Conservation (phyloP, 2,113 vertebrate genomes). For the Rhipidura dahli region DNA sequence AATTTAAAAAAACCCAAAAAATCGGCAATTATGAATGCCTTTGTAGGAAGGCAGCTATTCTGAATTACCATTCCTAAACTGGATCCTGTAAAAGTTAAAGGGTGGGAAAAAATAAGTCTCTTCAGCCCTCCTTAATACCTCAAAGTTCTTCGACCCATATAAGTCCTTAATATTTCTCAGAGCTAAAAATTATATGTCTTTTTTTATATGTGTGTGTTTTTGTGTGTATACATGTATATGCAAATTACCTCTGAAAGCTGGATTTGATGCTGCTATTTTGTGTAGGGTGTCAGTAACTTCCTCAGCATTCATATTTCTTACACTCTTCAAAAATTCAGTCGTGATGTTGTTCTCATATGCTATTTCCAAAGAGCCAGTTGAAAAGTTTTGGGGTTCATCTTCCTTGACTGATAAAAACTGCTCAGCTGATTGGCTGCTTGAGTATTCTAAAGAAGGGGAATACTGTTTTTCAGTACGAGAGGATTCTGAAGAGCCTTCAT, state of each 20-base stretch:
- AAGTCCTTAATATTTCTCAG: background rate
- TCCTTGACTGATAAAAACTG: background rate
- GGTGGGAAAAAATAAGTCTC: background rate
- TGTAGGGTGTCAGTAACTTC: constrained; percentile 54
- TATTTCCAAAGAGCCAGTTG: background rate
- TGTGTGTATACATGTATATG: background rate
- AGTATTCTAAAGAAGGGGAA: background rate
- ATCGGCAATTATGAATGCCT: background rate
- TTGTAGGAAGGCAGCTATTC: background rate
- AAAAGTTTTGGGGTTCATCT: background rate
- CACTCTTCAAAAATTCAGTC: constrained; percentile 43
- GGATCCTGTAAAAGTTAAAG: background rate
- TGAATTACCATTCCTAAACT: background rate
- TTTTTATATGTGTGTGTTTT: background rate
- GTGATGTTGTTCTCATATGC: background rate
- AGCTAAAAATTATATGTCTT: background rate
- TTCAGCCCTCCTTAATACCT: background rate
- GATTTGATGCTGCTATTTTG: constrained; percentile 56
- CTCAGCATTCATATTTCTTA: constrained; percentile 55
- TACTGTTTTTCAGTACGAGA: background rate
- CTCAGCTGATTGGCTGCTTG: background rate
- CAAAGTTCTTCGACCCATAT: background rate
- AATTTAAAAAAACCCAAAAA: background rate
- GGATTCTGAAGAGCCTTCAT: background rate
- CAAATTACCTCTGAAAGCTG: constrained; percentile 64